Conservation (phyloP, 1,140 invertebrate genomes). For the Araneus ventricosus region DNA sequence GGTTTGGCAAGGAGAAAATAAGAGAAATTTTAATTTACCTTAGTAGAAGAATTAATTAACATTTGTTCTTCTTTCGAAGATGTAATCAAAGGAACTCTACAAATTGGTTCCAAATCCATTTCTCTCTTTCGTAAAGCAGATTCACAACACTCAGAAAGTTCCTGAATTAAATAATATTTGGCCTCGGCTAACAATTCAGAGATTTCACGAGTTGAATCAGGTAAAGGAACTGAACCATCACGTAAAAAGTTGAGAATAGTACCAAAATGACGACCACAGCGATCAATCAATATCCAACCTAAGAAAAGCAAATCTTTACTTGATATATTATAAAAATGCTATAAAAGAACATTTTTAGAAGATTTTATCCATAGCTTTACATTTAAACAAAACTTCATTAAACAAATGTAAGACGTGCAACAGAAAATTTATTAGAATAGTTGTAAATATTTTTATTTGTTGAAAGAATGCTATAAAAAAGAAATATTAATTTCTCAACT, state of each 20-base stretch:
- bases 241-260: slow-evolving; percentile 96
- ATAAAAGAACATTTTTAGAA: background rate
- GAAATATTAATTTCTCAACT: too few species aligned
- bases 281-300: slow-evolving; percentile 99
- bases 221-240: slow-evolving; percentile 94
- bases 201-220: slow-evolving; percentile 92
- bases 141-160: slow-evolving; percentile 92
- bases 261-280: slow-evolving; percentile 98
- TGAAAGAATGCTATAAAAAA: too few species aligned
- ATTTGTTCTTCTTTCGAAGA: slow-evolving; percentile 95
- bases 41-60: slow-evolving; percentile 92
- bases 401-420: too few species aligned
- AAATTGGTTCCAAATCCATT: slow-evolving; percentile 88
- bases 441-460: too few species aligned
- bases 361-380: background rate
- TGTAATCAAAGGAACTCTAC: slow-evolving; percentile 96
- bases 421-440: too few species aligned
- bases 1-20: background rate
- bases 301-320: slow-evolving; percentile 77
- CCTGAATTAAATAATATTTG: slow-evolving; percentile 94
- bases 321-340: slow-evolving; percentile 22
- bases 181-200: slow-evolving; percentile 90
- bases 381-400: background rate
- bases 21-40: slow-evolving; percentile 82
- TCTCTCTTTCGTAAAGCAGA: slow-evolving; percentile 90